Base-by-base conservation (phyloP, 2,113 vertebrate species). In the Aphelocoma coerulescens region DNA sequence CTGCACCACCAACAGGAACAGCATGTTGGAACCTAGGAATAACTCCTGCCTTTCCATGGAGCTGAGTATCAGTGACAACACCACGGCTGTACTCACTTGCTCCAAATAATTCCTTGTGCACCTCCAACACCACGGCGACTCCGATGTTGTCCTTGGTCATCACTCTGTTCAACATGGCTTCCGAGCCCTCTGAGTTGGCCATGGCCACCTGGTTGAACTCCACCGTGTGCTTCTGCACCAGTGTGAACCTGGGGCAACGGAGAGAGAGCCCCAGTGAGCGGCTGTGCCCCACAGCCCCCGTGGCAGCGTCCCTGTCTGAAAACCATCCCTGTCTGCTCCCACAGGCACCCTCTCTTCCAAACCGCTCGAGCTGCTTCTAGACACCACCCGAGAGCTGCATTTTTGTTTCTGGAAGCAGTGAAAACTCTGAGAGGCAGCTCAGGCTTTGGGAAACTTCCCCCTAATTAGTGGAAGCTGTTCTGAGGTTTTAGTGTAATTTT, bases 111-210 rank as follows among this genome's bases (percentile, higher is more conserved):
- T 99, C 99, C 93, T 98, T 99, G 95, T 99, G 99, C 97, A 99
- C 98, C 96, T 99, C 99, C 79, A 99, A 95, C 89, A 99, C 98
- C 46, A 99, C 98, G 11, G 99, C 99, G 1, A 99, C 99, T 5
- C 99, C 99, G 37, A 99, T 99, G 97, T 99, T 99, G 98, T 99
- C 99, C 98, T 99, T 99, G 27, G 99, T 99, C 99, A 99, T 99
- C 73, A 99, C 99, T 96, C 99, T 97, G 97, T 99, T 99, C 79
- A 99, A 58, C 99, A 99, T 99, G 77, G 99, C 99, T 98, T 99
- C 99, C 3, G 99, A 99, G 32, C 99, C 99, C 97, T 99, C 99
- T 0, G 99, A 99, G 98, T 99, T 99, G 22, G 99, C 99, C 99
- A 99, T 99, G 49, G 99, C 99, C 85, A 99, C 99, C 97, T 99